phyloP scores from a whole-genome alignment of 2,888 invertebrate species.

The Phyto melanocephala region DNA sequence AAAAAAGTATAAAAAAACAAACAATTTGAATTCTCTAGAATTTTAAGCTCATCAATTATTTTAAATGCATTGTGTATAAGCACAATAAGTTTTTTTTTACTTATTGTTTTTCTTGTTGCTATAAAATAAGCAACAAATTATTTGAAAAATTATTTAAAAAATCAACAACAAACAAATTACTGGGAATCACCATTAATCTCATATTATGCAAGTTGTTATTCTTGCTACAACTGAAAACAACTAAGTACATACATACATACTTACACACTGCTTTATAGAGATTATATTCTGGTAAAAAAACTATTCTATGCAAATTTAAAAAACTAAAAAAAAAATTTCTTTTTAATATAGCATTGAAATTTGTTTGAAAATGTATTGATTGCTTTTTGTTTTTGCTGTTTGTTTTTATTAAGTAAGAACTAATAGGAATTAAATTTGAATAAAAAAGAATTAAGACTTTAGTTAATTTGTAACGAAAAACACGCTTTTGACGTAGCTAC shows the following conservation, averaged over 20 bases:
- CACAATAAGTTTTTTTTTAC: not conserved
- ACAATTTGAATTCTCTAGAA: conserved; percentile 9
- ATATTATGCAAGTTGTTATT: conserved; percentile 27
- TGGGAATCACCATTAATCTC: conserved; percentile 29
- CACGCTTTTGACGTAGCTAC: too few relatives aligned
- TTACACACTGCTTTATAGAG: not conserved
- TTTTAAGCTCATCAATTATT: conserved; percentile 40
- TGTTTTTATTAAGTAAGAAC: too few relatives aligned
- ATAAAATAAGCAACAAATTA: conserved; percentile 17
- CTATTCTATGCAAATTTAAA: not conserved
- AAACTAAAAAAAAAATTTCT: not conserved
- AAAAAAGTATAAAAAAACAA: not conserved
- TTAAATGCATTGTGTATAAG: conserved; percentile 17
- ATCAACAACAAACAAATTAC: conserved; percentile 16
- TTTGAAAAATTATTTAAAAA: not conserved
- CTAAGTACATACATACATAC: not conserved
- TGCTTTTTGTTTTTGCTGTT: too few relatives aligned
- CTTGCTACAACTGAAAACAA: not conserved
- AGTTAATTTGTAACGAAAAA: too few relatives aligned
- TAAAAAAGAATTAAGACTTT: too few relatives aligned
- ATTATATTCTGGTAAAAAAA: too few relatives aligned
- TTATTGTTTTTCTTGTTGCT: not conserved
- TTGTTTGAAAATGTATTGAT: too few relatives aligned
- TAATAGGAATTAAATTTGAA: too few relatives aligned
- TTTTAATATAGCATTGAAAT: too few relatives aligned